Evolutionary conservation across 2,113 vertebrate genomes (phyloP), one percentile per base, ranked within the genome.

Genomic region (mouse (Mus musculus)): DNA sequence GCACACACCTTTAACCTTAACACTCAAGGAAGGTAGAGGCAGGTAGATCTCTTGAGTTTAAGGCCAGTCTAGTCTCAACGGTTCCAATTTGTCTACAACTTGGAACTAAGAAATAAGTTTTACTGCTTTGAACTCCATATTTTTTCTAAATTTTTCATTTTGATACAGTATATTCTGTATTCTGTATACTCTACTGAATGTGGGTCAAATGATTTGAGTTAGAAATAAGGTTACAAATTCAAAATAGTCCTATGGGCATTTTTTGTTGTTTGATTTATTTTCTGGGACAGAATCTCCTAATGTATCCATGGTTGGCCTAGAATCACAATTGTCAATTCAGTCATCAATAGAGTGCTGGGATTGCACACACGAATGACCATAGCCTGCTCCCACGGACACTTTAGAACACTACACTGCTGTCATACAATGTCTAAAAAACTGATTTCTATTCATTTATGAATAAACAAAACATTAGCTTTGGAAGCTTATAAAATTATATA

Each of bases 91-190:
- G 93, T 72, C 36, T 78, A 87, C 39, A 67, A 36, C 59, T 90
- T 95, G 61, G 54, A 91, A 56, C 71, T 90, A 72, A 96, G n/a
- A 96, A 93, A 39, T 80, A 69, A 33, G n/a, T 93, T 93, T 77
- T 39, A 91, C 16, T 78, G 30, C 77, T 97, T 89, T 93, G 52
- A 95, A 95, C 77, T 92, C 71, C 6, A 76, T 13, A 36, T 71
- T n/a, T 81, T 96, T 86, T 59, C 77, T 77, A 91, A 73, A 81
- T 49, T 95, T 91, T 88, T 78, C 6, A 69, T 88, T 90, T 94
- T 94, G 80, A 90, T 56, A 82, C 6, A 91, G 82, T 56, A 59
- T 4, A 73, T 73, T 14, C 17, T 49, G 49, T 49, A 49, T 49
- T 49, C 42, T 61, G 26, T 28, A n/a, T 49, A 89, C 86, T 89